A percentile compares a stretch with the other conserved stretches of the same genome.
These are phyloP conservation scores for Chloromyia formosa DNA, from an alignment of 2,888 invertebrate species.

Conservation along the genomic window DNA sequence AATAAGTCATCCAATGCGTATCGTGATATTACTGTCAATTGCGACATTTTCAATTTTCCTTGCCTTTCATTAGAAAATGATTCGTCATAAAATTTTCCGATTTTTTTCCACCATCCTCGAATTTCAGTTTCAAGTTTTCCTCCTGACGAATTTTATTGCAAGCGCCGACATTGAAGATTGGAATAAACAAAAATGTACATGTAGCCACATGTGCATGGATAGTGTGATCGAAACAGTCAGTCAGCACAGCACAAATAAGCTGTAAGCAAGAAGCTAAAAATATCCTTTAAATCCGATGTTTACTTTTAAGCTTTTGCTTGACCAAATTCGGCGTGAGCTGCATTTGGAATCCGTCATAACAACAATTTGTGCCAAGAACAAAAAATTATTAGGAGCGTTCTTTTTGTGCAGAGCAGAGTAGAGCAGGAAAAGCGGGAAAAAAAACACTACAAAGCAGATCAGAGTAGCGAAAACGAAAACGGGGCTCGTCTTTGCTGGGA, in stretches of 20 bases:
- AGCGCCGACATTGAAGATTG: not conserved
- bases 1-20: constrained; percentile 12
- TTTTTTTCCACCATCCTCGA: too few relatives aligned
- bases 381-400: not conserved
- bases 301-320: not conserved
- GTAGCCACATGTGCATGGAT: too few relatives aligned
- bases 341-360: not conserved
- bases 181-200: not conserved
- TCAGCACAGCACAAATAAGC: too few relatives aligned
- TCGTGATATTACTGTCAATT: constrained; percentile 13
- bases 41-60: constrained; percentile 26
- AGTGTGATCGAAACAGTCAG: too few relatives aligned
- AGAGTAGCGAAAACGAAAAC: too few relatives aligned
- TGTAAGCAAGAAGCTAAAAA: not conserved
- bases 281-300: not conserved
- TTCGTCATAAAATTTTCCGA: constrained; percentile 18
- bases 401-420: too few relatives aligned
- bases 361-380: not conserved
- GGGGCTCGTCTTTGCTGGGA: too few relatives aligned
- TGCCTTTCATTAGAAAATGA: not conserved
- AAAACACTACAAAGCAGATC: too few relatives aligned
- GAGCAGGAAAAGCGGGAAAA: too few relatives aligned
- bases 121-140: not conserved
- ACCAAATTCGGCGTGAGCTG: not conserved
- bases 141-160: not conserved